phyloP scores from a whole-genome alignment of 2,797 vertebrate genomes.

The Carapus acus region DNA sequence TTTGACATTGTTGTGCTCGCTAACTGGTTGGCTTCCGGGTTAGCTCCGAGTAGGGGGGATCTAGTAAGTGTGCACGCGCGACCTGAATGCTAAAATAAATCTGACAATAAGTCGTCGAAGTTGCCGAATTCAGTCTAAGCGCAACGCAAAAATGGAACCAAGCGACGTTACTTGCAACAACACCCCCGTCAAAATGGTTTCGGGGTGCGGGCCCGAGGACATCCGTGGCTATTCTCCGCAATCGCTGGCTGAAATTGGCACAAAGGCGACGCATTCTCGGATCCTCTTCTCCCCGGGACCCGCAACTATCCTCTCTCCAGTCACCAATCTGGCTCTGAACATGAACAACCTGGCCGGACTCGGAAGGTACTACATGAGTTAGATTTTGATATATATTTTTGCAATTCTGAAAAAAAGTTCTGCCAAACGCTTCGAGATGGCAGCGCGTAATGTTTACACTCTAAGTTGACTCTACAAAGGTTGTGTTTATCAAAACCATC shows the following conservation, averaged over 20 bases:
- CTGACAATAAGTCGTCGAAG: background rate
- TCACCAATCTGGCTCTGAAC: constrained; percentile 80
- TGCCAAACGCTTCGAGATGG: background rate
- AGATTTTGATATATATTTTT: background rate
- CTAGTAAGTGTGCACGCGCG: constrained; percentile 13
- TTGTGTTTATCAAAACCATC: no score
- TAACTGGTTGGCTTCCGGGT: constrained; percentile 48
- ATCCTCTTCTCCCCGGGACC: constrained; percentile 69
- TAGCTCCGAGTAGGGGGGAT: constrained; percentile 34
- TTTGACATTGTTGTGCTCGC: constrained; percentile 25
- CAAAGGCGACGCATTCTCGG: constrained; percentile 63
- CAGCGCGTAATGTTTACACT: no score
- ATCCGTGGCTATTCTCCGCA: constrained; percentile 58
- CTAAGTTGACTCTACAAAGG: no score
- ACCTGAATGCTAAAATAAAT: constrained; percentile 3
- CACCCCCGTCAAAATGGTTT: constrained; percentile 48
- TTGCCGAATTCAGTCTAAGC: background rate
- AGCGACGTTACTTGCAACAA: constrained; percentile 15
- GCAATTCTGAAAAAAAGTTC: background rate
- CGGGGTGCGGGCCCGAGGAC: constrained; percentile 53
- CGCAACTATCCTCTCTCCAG: constrained; percentile 74
- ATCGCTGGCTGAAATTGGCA: constrained; percentile 45
- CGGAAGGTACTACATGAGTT: constrained; percentile 70
- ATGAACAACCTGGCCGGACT: constrained; percentile 80
- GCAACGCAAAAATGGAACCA: constrained; percentile 55